Conservation (phyloP, 1,140 invertebrate species). For the Platorchestia sp. region DNA sequence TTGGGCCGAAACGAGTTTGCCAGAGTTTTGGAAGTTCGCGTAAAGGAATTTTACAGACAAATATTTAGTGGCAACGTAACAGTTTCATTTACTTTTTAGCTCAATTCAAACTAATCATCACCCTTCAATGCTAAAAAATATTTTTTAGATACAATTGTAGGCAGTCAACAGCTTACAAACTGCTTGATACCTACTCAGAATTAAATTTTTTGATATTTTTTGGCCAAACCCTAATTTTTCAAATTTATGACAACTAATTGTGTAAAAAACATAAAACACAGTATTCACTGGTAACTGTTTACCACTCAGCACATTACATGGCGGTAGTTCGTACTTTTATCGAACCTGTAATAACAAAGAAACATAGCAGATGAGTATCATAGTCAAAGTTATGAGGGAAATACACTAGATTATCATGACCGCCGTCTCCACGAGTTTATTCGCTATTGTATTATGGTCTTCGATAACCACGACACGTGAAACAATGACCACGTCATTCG, state of each 20-base stretch:
- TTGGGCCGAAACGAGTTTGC: background rate
- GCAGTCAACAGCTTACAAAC: background rate
- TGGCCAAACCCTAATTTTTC: background rate
- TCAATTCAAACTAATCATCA: background rate
- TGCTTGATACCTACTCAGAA: background rate
- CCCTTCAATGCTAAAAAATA: background rate
- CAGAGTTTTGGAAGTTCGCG: background rate
- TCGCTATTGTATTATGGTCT: too few relatives aligned
- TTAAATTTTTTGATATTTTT: background rate
- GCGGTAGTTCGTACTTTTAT: background rate
- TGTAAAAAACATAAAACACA: background rate
- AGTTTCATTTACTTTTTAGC: background rate
- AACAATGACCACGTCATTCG: too few relatives aligned
- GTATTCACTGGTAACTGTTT: background rate
- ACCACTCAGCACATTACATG: background rate
- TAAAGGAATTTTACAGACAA: background rate
- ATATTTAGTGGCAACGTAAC: background rate
- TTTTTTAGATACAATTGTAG: background rate
- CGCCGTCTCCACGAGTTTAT: too few relatives aligned
- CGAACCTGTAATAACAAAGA: background rate
- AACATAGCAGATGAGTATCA: background rate
- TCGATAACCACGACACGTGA: too few relatives aligned
- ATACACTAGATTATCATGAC: too few relatives aligned
- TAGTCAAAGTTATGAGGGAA: background rate
- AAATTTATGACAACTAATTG: background rate